Evolutionary conservation across 2,797 vertebrate species (phyloP).

Genomic region (Lateolabrax maculatus): DNA sequence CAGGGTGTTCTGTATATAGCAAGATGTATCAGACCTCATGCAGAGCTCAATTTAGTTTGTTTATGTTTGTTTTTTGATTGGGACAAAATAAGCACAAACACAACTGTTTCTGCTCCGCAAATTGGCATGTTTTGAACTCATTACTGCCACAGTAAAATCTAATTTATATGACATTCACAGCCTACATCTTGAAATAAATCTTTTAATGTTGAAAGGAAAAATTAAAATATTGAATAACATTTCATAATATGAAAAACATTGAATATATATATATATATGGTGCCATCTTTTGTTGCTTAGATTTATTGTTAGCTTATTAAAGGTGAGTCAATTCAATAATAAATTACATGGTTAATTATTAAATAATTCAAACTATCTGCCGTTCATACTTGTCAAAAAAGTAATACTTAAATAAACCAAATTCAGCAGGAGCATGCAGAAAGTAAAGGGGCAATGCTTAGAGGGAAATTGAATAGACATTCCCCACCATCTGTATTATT

Average conservation of each 20-base stretch:
- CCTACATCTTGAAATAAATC: background rate
- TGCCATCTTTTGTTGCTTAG: background rate
- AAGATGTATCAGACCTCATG: slow-evolving; percentile 19
- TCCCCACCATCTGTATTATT: background rate
- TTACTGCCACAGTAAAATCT: background rate
- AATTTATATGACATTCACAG: background rate
- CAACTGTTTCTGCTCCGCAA: slow-evolving; percentile 7
- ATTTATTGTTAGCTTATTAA: background rate
- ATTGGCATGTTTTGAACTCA: slow-evolving; percentile 10
- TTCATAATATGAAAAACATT: background rate
- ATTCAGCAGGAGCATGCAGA: background rate
- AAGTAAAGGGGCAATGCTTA: background rate
- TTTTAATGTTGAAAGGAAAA: background rate
- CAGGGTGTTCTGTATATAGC: slow-evolving; percentile 9
- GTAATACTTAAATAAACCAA: background rate
- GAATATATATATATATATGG: background rate
- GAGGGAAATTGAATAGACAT: slow-evolving; percentile 16
- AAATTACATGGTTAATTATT: background rate
- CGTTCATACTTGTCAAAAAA: background rate
- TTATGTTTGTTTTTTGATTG: slow-evolving; percentile 24
- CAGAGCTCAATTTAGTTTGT: slow-evolving; percentile 45
- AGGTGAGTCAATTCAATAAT: background rate
- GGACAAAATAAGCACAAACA: slow-evolving; percentile 33
- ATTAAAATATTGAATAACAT: background rate
- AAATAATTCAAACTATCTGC: background rate